Conservation (phyloP, 2,888 invertebrate species). For the Idaea aversata region DNA sequence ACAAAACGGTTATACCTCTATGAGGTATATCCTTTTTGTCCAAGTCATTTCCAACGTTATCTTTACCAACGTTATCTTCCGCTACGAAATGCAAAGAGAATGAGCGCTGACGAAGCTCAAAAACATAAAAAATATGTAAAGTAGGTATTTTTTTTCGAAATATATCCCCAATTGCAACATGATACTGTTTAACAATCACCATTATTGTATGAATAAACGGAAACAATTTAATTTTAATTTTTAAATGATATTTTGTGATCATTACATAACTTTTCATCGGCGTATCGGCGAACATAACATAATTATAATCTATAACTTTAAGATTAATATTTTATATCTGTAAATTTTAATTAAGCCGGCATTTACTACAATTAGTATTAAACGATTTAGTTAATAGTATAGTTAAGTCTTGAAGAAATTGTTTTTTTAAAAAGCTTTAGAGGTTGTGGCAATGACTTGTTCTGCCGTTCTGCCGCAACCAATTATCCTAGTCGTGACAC, state of each 20-base stretch:
- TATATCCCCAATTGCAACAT: background rate
- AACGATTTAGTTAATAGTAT: background rate
- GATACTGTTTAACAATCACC: background rate
- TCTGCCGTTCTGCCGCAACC: slow-evolving; percentile 20
- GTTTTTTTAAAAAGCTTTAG: background rate
- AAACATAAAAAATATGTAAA: background rate
- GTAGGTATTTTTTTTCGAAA: background rate
- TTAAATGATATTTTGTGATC: background rate
- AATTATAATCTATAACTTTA: background rate
- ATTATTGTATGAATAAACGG: background rate
- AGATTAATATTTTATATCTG: background rate
- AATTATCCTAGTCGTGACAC: slow-evolving; percentile 3
- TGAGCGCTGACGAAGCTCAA: background rate
- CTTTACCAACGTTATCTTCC: too few species aligned
- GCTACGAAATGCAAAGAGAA: too few species aligned
- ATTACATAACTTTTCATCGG: background rate
- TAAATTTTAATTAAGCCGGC: background rate
- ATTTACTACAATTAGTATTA: background rate
- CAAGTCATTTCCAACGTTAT: too few species aligned
- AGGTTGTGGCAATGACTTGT: slow-evolving; percentile 6
- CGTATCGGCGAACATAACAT: background rate
- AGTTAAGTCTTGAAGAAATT: background rate
- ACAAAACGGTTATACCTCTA: too few species aligned
- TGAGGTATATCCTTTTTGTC: too few species aligned
- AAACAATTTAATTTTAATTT: background rate